phyloP scores from a whole-genome alignment of 2,888 invertebrate genomes.

The Scaptodrosophila latifasciaeformis region DNA sequence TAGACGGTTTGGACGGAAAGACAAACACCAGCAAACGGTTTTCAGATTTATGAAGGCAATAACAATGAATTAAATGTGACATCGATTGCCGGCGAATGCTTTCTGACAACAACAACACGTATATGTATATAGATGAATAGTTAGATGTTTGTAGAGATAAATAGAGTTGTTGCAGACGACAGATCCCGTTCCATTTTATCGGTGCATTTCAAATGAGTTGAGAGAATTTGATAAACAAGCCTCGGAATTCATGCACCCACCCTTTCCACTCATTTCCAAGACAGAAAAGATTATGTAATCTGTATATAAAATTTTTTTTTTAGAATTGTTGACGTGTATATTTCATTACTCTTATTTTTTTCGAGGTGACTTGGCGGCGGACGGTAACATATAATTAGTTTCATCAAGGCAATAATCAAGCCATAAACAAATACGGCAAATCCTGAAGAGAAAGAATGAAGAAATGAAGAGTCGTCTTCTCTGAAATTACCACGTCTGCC shows the following conservation, averaged over 20 bases:
- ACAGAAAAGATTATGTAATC: constrained; percentile 44
- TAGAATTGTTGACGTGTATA: constrained; percentile 48
- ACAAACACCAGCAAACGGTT: background rate
- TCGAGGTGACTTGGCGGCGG: constrained; percentile 12
- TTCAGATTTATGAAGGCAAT: constrained; percentile 62
- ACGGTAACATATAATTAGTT: constrained; percentile 59
- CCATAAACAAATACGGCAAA: constrained; percentile 50
- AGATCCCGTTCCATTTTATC: constrained; percentile 43
- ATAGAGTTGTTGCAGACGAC: constrained; percentile 39
- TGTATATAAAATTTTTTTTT: constrained; percentile 57
- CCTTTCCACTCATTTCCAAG: background rate
- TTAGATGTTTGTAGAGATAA: no score
- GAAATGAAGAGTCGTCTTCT: constrained; percentile 4
- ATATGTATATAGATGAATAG: no score
- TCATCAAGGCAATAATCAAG: constrained; percentile 66
- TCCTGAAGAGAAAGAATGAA: constrained; percentile 5
- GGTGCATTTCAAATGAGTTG: constrained; percentile 42
- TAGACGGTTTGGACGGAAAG: no score
- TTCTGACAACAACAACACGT: no score
- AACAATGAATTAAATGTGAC: constrained; percentile 67
- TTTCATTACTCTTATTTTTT: constrained; percentile 43
- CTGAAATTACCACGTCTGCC: constrained; percentile 41
- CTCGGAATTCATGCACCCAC: background rate
- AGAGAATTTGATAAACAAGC: no score
- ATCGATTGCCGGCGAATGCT: constrained; percentile 61